A percentile compares a stretch with the other conserved stretches of the same genome.
Evolutionary conservation across 1,140 invertebrate species (phyloP).

Genomic region (Daktulosphaira vitifoliae): DNA sequence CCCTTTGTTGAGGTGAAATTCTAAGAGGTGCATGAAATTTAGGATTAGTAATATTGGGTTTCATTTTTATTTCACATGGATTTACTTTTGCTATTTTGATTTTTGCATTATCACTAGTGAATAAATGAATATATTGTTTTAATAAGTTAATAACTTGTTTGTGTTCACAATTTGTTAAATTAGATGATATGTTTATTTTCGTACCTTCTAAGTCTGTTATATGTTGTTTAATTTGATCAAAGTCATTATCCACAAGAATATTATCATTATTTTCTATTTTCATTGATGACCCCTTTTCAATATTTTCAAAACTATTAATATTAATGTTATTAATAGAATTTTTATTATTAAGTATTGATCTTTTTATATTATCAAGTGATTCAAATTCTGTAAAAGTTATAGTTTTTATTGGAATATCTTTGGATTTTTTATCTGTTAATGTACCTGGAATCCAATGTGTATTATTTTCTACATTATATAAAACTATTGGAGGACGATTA

Average conservation of each 20-base stretch:
- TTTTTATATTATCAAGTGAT: too few relatives aligned
- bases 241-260: too few relatives aligned
- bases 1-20: not conserved
- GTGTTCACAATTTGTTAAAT: too few relatives aligned
- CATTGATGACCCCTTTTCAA: not conserved
- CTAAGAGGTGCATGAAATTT: not conserved
- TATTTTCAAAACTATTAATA: not conserved
- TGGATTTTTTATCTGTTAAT: not conserved
- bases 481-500: too few relatives aligned
- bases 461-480: too few relatives aligned
- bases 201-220: not conserved
- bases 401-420: not conserved
- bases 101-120: not conserved
- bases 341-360: not conserved
- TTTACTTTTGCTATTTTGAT: not conserved
- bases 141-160: not conserved
- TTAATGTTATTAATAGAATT: not conserved
- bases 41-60: not conserved
- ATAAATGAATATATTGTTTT: not conserved
- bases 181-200: not conserved
- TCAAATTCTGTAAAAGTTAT: not conserved
- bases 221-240: too few relatives aligned
- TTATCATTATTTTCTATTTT: not conserved
- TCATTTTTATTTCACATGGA: not conserved
- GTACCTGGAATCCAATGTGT: not conserved